Base-by-base conservation (phyloP, 2,797 vertebrate genomes). In the Leptatherina wallacei region DNA sequence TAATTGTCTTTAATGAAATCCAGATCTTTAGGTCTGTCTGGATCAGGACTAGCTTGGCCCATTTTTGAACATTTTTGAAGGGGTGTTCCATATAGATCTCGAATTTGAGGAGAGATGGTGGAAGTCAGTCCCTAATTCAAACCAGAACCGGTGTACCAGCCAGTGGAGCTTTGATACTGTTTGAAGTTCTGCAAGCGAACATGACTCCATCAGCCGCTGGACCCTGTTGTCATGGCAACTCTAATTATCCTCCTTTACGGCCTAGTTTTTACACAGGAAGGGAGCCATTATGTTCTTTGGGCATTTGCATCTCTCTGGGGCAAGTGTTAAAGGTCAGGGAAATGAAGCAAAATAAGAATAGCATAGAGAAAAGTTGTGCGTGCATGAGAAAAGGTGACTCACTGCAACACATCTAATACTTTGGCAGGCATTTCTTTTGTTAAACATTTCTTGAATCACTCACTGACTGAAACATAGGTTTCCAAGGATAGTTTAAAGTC, bases 1-100 rank as follows among this genome's bases (percentile, higher is more conserved):
- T 97, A 97, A 99, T 99, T 98, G 96, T 96, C 94, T 96, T 89
- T 98, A 99, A 99, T 99, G 96, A 97, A 98, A 98, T 95, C 97
- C 97, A 99, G 97, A 97, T 96, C 94, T 94, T 92, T 88, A 78
- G 93, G 94, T 94, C 95, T 64, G 85, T 86, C 85, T 88, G 86
- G 83, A 89, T 61, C 69, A 91, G 93, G 93, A 95, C 95, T 95
- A 71, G 88, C 84, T 73, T 30, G 74, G 78, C 73, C 65, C 63
- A 81, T 88, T 92, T 73, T 68, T 74, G 64, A 30, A 33, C 22
- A 51, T 69, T 74, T 89, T 83, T 94, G 92, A 76, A 71, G 74
- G 81, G 71, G 75, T 86, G 82, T 78, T 92, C 85, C 88, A 89
- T 92, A 91, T 96, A 96, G 95, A 97, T 96, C 96, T 96, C 96